Conservation (phyloP, 1,140 invertebrate species). For the Diachasma alloeum region DNA sequence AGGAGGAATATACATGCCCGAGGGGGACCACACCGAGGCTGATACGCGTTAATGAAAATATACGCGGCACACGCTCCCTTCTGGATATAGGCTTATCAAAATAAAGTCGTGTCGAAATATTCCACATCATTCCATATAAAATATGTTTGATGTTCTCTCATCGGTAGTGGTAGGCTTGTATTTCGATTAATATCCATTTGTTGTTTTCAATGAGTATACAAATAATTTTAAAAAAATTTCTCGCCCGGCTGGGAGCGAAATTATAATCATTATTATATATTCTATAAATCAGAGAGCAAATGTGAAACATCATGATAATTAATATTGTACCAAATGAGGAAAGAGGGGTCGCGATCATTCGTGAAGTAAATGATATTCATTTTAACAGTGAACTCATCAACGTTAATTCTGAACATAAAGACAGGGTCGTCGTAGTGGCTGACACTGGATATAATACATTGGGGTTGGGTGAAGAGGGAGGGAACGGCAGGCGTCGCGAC, state of each 20-base stretch:
- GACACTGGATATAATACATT: conserved; percentile 40
- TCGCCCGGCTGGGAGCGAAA: no score
- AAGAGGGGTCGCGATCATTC: not conserved
- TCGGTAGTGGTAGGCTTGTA: no score
- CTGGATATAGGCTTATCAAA: conserved; percentile 31
- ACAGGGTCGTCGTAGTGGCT: conserved; percentile 26
- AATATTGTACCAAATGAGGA: no score
- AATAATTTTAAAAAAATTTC: no score
- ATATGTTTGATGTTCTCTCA: conserved; percentile 31
- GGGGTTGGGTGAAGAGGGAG: conserved; percentile 27
- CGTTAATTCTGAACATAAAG: not conserved
- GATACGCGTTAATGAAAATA: conserved; percentile 54
- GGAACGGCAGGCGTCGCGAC: conserved; percentile 51
- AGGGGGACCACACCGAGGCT: conserved; percentile 41
- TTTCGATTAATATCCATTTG: not conserved
- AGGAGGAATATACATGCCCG: conserved; percentile 40
- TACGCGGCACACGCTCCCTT: conserved; percentile 42
- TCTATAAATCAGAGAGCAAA: no score
- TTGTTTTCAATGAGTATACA: not conserved
- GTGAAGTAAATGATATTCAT: not conserved
- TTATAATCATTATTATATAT: no score
- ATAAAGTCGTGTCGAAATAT: conserved; percentile 14
- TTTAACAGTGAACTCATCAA: not conserved
- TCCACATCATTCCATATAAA: conserved; percentile 44
- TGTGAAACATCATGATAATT: no score